Evolutionary conservation across 2,113 vertebrate genomes (phyloP).

Genomic region (Gymnorhina tibicen): DNA sequence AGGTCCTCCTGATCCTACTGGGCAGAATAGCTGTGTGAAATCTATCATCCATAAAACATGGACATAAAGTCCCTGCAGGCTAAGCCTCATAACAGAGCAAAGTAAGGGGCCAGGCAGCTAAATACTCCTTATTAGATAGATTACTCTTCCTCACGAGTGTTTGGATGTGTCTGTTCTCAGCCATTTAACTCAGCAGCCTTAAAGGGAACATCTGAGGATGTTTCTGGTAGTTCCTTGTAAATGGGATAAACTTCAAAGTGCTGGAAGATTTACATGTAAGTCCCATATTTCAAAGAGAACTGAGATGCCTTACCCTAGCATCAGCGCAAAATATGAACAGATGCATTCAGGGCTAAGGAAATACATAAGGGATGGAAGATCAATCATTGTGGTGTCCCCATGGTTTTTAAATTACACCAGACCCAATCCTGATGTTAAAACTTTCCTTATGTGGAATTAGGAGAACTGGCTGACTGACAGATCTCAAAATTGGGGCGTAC

Average conservation of each 20-base stretch:
- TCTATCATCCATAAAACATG: not conserved
- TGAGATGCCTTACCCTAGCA: not conserved
- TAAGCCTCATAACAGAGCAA: not conserved
- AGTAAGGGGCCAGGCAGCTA: not conserved
- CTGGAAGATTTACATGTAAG: not conserved
- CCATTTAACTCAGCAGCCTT: not conserved
- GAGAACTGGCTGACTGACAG: not conserved
- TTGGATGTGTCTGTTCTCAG: not conserved
- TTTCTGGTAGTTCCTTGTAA: not conserved
- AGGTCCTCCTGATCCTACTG: not conserved
- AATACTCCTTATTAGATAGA: not conserved
- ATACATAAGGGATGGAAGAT: not conserved
- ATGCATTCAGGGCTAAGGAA: not conserved
- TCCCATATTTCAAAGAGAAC: not conserved
- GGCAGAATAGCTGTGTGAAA: not conserved
- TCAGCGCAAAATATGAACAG: not conserved
- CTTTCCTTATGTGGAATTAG: not conserved
- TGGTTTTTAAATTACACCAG: not conserved
- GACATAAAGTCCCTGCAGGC: not conserved
- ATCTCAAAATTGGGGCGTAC: not conserved
- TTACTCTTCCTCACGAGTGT: not conserved
- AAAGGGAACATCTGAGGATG: not conserved
- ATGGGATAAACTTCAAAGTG: not conserved
- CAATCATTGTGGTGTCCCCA: not conserved
- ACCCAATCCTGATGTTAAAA: not conserved